Evolutionary conservation across 2,797 vertebrate species (phyloP), one percentile per base, ranked within the genome.

Genomic region (Odontamblyopus rebecca): DNA sequence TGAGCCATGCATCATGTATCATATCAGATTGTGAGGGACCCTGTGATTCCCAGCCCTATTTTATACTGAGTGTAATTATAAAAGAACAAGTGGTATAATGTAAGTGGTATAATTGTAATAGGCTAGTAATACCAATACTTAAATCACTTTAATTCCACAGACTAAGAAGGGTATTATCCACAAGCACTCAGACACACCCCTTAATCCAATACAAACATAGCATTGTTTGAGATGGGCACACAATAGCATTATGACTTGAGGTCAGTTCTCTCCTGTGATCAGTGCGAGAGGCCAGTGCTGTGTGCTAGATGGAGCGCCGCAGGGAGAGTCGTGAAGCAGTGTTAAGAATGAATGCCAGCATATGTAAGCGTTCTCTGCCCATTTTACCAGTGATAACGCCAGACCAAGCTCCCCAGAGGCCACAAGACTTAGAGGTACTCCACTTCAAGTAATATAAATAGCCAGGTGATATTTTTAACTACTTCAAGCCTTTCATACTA

Each of bases 391-490:
- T 82, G 76, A 70, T 73, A 77, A 76, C 3, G 66, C 61, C 73
- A 82, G 70, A 80, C 27, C 53, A 61, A 62, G 27, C 41, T 82
- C 79, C 77, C 70, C 56, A 32, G 77, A 82, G 79, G 54, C 59
- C 48, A 32, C 57, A 30, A 66, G 75, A 84, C 64, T 80, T 87
- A 86, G 74, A 82, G 56, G 80, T 61, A 44, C 71, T 79, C 62
- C 2, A 44, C 9, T 48, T 48, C 53, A 65, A 73, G 75, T 76
- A 80, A 78, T 82, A 84, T 79, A 85, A 89, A 82, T 83, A 44
- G 78, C 84, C 71, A 78, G 71, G 38, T 78, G 38, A 83, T 84
- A 85, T 90, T 82, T 85, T 85, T 80, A 73, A 72, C 61, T 16
- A 48, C 44, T 38, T 48, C 15, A 48, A 48, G 44, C 13, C 4